Evolutionary conservation across 2,113 vertebrate genomes (phyloP).

Genomic region (Oncorhynchus masou): DNA sequence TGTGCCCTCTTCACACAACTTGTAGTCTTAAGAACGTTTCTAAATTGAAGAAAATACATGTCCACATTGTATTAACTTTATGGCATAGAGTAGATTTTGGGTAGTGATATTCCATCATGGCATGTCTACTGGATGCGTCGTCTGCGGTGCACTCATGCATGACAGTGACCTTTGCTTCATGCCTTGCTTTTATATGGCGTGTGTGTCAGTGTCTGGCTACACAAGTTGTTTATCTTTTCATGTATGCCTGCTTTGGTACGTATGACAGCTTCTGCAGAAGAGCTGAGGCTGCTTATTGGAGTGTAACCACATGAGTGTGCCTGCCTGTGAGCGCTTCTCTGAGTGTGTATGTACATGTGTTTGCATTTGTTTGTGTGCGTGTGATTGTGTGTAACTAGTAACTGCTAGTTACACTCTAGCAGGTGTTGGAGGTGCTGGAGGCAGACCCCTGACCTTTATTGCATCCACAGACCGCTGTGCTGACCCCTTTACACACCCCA

Average conservation of each 20-base stretch:
- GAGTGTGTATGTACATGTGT: slow-evolving; percentile 16
- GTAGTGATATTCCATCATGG: too few species aligned
- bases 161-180: too few species aligned
- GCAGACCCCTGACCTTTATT: slow-evolving; percentile 17
- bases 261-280: not conserved
- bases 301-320: slow-evolving; percentile 1
- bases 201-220: too few species aligned
- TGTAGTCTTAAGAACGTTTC: too few species aligned
- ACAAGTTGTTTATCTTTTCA: too few species aligned
- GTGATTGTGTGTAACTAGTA: slow-evolving; percentile 18
- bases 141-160: too few species aligned
- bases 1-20: too few species aligned
- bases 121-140: too few species aligned
- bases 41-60: too few species aligned
- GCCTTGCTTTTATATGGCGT: too few species aligned
- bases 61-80: too few species aligned
- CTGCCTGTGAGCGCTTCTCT: not conserved
- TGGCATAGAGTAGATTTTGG: too few species aligned
- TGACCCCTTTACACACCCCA: slow-evolving; percentile 32
- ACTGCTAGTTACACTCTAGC: slow-evolving; percentile 8
- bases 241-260: not conserved
- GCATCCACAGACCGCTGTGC: slow-evolving; percentile 18
- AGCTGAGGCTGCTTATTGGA: not conserved
- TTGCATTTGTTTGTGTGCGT: not conserved
- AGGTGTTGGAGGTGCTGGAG: slow-evolving; percentile 49